Evolutionary conservation across 92 coral and sea anemone genomes (phyloP).

Genomic region (Chrysogorgia sp.): DNA sequence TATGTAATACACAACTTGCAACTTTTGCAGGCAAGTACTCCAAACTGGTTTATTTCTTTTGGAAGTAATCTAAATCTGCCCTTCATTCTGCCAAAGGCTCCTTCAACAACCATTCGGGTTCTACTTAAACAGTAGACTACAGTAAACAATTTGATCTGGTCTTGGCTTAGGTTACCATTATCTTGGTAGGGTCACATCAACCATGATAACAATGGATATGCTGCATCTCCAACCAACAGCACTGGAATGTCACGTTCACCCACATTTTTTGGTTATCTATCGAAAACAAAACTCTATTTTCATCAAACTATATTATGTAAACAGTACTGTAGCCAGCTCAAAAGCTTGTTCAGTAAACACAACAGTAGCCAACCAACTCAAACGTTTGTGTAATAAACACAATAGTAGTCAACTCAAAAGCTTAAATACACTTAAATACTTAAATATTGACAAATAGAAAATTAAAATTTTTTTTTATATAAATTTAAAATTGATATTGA

Average conservation of each 20-base stretch:
- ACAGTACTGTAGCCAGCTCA: no score
- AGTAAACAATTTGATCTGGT: slow-evolving; percentile 10
- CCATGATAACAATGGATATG: slow-evolving; percentile 18
- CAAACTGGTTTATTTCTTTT: not conserved
- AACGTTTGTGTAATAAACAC: no score
- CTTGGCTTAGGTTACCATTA: slow-evolving; percentile 14
- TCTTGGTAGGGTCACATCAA: slow-evolving; percentile 2
- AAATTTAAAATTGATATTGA: not conserved
- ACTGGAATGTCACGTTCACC: slow-evolving; percentile 27
- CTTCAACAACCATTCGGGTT: slow-evolving; percentile 23
- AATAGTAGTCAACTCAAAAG: no score
- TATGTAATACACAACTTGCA: slow-evolving; percentile 10
- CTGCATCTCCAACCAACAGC: slow-evolving; percentile 28
- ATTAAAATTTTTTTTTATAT: not conserved
- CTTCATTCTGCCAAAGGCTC: slow-evolving; percentile 25
- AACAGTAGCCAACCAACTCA: no score
- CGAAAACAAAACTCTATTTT: not conserved
- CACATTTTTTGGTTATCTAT: slow-evolving; percentile 7
- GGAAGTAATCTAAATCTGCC: not conserved
- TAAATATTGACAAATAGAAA: not conserved
- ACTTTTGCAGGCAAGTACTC: slow-evolving; percentile 5
- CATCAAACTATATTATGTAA: no score
- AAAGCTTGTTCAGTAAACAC: no score
- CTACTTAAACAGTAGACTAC: slow-evolving; percentile 15
- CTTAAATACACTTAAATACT: not conserved